A percentile compares a stretch with the other conserved stretches of the same genome.
Evolutionary conservation across 1,140 invertebrate genomes (phyloP).

Genomic region (Pristionchus pacificus): DNA sequence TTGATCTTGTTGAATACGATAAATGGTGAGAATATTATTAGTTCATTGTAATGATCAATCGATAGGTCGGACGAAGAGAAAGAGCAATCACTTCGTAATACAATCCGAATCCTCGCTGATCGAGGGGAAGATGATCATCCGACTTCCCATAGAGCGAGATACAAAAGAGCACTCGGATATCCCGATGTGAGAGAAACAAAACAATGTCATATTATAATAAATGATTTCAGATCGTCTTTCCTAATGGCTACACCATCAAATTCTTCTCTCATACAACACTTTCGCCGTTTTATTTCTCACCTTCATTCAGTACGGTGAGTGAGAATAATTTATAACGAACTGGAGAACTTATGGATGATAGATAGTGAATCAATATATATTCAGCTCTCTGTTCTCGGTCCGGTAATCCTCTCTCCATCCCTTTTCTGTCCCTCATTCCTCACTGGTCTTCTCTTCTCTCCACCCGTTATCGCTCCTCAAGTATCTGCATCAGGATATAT

Average conservation of each 20-base stretch:
- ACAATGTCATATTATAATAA: not conserved
- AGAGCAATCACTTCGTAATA: conserved; percentile 20
- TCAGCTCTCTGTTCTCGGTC: conserved; percentile 31
- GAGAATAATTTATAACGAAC: too few species aligned
- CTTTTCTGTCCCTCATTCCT: conserved; percentile 34
- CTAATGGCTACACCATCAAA: not conserved
- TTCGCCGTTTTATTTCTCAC: conserved; percentile 30
- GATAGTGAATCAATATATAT: too few species aligned
- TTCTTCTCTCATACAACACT: conserved; percentile 20
- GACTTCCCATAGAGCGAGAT: not conserved
- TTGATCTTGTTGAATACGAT: conserved; percentile 33
- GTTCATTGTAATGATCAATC: too few species aligned
- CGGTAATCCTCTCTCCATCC: conserved; percentile 29
- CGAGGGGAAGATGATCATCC: not conserved
- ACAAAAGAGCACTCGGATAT: not conserved
- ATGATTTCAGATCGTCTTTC: conserved; percentile 8
- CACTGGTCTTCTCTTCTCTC: conserved; percentile 33
- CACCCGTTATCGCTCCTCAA: conserved; percentile 32
- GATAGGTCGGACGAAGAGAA: too few species aligned
- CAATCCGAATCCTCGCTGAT: conserved; percentile 36
- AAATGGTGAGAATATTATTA: conserved; percentile 12
- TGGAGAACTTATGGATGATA: too few species aligned
- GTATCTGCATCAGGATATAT: too few species aligned
- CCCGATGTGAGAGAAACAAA: not conserved
- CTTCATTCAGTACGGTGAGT: too few species aligned